Conservation (phyloP, 2,888 invertebrate species). For the Phengaris alcon region DNA sequence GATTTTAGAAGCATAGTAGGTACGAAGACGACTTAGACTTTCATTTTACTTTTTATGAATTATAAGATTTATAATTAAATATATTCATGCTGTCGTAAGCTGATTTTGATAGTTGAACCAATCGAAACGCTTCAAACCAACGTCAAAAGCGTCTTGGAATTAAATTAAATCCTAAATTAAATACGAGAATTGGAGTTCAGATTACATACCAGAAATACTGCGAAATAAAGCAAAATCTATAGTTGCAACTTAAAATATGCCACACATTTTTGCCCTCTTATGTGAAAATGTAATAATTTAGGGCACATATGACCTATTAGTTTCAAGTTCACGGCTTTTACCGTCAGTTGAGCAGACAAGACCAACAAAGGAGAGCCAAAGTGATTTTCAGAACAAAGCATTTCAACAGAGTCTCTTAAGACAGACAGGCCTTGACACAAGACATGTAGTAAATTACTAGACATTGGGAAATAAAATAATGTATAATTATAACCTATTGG, state of each 20-base stretch:
- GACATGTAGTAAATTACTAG: conserved; percentile 2
- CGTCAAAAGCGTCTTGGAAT: too few relatives aligned
- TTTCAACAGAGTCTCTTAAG: conserved; percentile 13
- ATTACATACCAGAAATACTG: too few relatives aligned
- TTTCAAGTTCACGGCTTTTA: conserved; percentile 25
- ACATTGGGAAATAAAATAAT: neutral
- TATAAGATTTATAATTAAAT: too few relatives aligned
- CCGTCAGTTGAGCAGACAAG: conserved; percentile 20
- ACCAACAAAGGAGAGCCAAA: conserved; percentile 23
- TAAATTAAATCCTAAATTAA: too few relatives aligned
- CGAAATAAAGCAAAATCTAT: neutral
- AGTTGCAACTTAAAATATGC: neutral
- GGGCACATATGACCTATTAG: conserved; percentile 3
- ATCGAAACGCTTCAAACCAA: too few relatives aligned
- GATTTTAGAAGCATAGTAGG: too few relatives aligned
- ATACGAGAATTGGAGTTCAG: too few relatives aligned
- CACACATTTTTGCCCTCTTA: neutral
- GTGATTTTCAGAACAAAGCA: conserved; percentile 22
- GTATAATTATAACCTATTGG: neutral
- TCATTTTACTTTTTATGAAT: too few relatives aligned
- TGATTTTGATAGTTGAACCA: too few relatives aligned
- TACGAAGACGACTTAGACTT: too few relatives aligned
- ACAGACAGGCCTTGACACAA: neutral
- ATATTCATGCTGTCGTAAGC: too few relatives aligned
- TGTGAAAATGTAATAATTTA: neutral